phyloP scores from a whole-genome alignment of 2,797 vertebrate genomes.

The Crocodylus rhombifer region DNA sequence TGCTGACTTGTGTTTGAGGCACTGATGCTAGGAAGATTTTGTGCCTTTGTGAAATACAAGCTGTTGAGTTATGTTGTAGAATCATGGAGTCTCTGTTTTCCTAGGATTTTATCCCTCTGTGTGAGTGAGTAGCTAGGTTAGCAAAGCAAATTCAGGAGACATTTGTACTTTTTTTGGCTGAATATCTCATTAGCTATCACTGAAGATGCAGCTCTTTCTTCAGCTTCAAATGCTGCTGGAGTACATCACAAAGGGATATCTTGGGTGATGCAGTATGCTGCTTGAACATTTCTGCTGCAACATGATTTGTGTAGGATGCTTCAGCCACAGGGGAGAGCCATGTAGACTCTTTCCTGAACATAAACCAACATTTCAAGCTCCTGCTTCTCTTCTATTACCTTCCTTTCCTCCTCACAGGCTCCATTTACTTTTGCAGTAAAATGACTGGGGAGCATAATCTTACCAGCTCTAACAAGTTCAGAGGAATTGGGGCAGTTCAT shows the following conservation, averaged over 20 bases:
- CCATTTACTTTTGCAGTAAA: fast-evolving
- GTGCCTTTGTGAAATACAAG: neutral
- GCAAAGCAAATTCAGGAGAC: neutral
- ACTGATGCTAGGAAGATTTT: neutral
- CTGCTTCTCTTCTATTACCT: neutral
- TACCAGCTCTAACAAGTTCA: neutral
- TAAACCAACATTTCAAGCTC: neutral
- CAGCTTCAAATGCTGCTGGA: neutral
- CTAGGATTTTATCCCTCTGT: neutral
- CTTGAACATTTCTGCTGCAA: neutral
- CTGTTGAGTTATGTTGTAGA: neutral
- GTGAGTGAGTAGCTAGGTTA: neutral
- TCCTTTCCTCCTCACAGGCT: neutral
- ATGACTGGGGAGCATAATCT: neutral
- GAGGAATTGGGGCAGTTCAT: constrained; percentile 27
- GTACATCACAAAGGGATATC: neutral
- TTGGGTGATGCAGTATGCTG: neutral
- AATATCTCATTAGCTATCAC: neutral
- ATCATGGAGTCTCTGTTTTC: neutral
- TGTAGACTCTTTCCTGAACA: neutral
- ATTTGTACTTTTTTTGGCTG: neutral
- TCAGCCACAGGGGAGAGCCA: neutral
- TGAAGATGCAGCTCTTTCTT: neutral
- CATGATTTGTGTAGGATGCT: neutral
- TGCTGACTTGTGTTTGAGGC: neutral